Conservation (phyloP, 2,888 invertebrate species). For the Thysanoteuthis rhombus region DNA sequence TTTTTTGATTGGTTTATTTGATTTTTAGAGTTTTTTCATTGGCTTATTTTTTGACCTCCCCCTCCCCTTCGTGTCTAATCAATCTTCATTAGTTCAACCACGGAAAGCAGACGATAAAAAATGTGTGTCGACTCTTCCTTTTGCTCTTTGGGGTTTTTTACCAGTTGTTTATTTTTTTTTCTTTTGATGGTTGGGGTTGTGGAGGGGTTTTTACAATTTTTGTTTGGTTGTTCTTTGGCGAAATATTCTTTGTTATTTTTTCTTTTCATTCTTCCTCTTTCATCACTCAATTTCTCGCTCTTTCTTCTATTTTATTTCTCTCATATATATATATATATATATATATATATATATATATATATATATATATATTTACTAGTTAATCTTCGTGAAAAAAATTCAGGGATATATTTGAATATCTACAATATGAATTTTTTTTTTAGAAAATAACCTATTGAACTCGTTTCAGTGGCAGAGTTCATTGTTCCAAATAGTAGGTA, state of each 20-base stretch:
- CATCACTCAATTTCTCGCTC: no score
- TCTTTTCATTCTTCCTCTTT: no score
- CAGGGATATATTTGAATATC: not conserved
- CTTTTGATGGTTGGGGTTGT: not conserved
- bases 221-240: no score
- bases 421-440: no score
- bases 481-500: no score
- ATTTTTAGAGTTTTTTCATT: not conserved
- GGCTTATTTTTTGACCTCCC: not conserved
- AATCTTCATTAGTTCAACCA: constrained; percentile 12
- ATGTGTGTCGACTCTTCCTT: not conserved
- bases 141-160: not conserved
- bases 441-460: no score
- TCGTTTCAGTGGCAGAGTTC: no score
- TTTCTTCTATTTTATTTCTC: not conserved
- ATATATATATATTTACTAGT: no score
- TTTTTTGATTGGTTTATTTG: not conserved
- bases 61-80: not conserved
- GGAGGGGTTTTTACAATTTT: no score
- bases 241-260: no score
- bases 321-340: not conserved
- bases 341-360: not conserved
- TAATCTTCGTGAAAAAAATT: no score
- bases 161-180: not conserved
- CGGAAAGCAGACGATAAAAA: not conserved